Evolutionary conservation across 2,113 vertebrate species (phyloP).

Genomic region (Sturnus vulgaris): DNA sequence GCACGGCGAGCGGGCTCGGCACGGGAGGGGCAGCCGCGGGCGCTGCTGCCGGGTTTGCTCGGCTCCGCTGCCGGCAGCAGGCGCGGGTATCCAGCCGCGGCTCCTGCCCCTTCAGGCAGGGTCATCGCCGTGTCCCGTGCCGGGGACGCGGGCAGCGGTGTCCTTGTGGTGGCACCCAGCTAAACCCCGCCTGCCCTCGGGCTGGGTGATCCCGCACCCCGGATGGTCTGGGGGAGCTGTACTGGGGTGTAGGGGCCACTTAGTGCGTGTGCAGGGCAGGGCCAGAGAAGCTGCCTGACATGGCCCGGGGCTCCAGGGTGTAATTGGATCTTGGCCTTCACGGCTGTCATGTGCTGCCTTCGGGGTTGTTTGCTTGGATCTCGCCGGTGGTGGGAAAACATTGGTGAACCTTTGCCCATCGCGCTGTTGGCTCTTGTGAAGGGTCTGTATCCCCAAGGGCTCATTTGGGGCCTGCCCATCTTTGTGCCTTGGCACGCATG

Average conservation of each 20-base stretch:
- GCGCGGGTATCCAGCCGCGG: background rate
- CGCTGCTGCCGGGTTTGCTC: background rate
- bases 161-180: background rate
- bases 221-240: background rate
- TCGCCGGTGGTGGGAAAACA: background rate
- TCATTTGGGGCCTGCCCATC: background rate
- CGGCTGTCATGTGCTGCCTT: background rate
- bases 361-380: background rate
- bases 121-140: background rate
- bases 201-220: too few relatives aligned
- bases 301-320: background rate
- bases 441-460: too few relatives aligned
- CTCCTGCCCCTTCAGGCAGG: background rate
- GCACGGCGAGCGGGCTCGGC: background rate
- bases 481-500: background rate
- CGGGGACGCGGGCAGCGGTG: background rate
- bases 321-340: background rate
- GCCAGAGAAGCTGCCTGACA: background rate
- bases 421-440: accelerated
- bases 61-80: background rate
- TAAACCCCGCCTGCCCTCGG: accelerated
- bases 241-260: accelerated
- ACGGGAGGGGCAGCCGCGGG: background rate
- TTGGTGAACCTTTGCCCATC: accelerated
- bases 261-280: background rate